These are phyloP conservation scores for Loriculus beryllinus DNA, from an alignment of 2,797 vertebrate genomes.

Conservation along the genomic window DNA sequence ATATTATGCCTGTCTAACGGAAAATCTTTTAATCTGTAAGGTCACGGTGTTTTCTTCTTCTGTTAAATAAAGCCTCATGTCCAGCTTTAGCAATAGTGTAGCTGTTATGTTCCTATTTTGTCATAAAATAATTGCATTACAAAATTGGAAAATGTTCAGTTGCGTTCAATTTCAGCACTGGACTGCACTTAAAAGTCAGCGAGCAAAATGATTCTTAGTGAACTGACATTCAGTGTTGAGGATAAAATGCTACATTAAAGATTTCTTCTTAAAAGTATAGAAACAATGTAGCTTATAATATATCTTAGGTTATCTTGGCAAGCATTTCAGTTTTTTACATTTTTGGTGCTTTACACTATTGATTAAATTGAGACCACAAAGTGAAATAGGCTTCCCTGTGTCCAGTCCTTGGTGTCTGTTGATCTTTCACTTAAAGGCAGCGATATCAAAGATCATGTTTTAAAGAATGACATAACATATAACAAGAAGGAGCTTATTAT, in stretches of 20 bases:
- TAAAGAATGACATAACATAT: background rate
- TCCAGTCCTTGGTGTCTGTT: background rate
- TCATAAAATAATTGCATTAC: background rate
- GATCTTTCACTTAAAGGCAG: background rate
- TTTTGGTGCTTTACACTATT: accelerated
- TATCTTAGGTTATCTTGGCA: background rate
- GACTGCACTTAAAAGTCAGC: background rate
- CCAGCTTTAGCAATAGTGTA: background rate
- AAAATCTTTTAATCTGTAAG: background rate
- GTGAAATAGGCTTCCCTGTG: background rate
- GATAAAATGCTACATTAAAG: background rate
- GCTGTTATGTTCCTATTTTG: background rate
- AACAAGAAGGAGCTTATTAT: background rate
- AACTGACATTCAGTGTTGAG: accelerated
- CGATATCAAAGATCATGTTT: accelerated
- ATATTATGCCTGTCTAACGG: background rate
- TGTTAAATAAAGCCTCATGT: background rate
- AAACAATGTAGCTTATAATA: background rate
- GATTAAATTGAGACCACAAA: background rate
- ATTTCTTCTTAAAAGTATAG: background rate
- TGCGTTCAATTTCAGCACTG: background rate
- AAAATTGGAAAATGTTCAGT: background rate
- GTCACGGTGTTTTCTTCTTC: background rate
- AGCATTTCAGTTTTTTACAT: background rate
- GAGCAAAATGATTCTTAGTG: background rate